Evolutionary conservation across 2,113 vertebrate species (phyloP), one percentile per base, ranked within the genome.

Genomic region (Misgurnus anguillicaudatus): DNA sequence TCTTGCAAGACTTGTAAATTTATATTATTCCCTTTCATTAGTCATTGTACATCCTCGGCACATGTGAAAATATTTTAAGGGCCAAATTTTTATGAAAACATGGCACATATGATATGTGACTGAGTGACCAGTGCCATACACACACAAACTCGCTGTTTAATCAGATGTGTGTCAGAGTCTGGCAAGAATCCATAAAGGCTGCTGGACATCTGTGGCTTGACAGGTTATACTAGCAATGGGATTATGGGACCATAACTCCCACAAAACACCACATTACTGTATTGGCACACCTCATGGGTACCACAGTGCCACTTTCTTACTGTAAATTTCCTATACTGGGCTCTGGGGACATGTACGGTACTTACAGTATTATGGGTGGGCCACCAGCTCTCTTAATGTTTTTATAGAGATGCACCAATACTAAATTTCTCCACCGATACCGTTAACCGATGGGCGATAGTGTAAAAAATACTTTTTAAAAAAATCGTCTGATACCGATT

Each of bases 301-400:
- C 31, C 38, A 31, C 66, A 53, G 24, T 71, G 80, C 86, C 82
- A 87, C 86, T 83, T 19, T 24, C 45, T 55, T 79, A 83, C 85
- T 85, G 81, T 83, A 83, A 87, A 82, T 88, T 89, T 64, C 82
- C 81, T 85, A 81, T 80, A 88, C 63, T 83, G 81, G 79, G 42
- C 87, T 84, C 83, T 31, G 74, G 88, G 83, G 87, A 90, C 82
- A 85, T 81, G 84, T 87, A 82, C 83, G 24, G 24, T 31, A 31
- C 24, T 1, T 31, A 79, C 89, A 85, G 87, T 90, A 85, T 85
- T 86, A 89, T 85, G 88, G 86, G 87, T 88, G 83, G 79, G 75
- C 76, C 51, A 53, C 76, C 82, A 82, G 83, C 80, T 73, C 41
- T 87, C 88, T 89, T 86, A 31, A 31, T 31, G 24, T 31, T 31